Base-by-base conservation (phyloP, 2,888 invertebrate species). In the Lysandra coridon region DNA sequence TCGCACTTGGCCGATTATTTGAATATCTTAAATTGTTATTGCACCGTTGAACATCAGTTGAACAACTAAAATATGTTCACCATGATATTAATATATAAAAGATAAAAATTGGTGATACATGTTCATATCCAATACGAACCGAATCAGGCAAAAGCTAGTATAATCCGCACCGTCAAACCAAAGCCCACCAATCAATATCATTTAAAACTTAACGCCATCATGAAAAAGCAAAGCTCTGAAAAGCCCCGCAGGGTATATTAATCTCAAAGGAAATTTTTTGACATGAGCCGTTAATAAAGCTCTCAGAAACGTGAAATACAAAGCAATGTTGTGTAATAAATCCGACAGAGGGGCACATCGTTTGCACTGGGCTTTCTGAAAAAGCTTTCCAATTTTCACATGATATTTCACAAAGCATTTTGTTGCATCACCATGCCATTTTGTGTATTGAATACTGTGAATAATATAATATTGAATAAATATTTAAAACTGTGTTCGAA, bases 391-490 rank as follows among this genome's bases (percentile, higher is more conserved):
- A 44, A 60, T 37, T 79, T 79, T 73, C 74, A 79, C 60, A 44
- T 69, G 73, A 74, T 79, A 78, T 78, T 79, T 73, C 62, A 80
- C 80, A 79, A 80, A 78, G 78, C 79, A 57, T 74, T 73, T 73
- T 23, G 57, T 4, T 79, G 57, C 73, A 75, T 64, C 37, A 37
- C 30, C 33, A 23, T 23, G 30, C 49, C 14, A 6, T 76, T 74
- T 44, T 40, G 23, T 44, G 44, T 44, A 44, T 23, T 74, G 10
- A 49, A 49, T 49, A 10, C 12, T 49, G 44, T 44, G 44, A 44
- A 44, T 44, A 44, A 44, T 44, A 44, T 44, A 44, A 44, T 44
- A 44, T 49, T 49, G 0, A 49, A 10, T 49, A 10, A 49, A 49
- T 49, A 37, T 14, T 73, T n/a, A 44, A 44, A 44, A 69, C 37